Evolutionary conservation across 2,888 invertebrate species (phyloP), one percentile per base, ranked within the genome.

Genomic region (Himalopsyche anomala): DNA sequence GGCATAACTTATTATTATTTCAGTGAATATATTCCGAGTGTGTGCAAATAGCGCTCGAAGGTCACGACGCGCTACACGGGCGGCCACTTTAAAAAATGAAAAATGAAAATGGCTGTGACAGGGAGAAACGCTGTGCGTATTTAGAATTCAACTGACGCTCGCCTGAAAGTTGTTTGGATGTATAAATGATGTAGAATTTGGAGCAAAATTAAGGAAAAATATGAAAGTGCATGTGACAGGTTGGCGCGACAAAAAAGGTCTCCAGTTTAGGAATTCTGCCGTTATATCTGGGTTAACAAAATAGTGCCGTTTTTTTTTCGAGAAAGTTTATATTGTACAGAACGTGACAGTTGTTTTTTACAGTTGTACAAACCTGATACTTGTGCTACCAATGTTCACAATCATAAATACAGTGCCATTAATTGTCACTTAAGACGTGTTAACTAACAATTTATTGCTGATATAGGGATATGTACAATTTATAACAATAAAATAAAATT

Each of bases 191-290:
- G 80, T 54, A 80, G 79, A 79, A 79, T 84, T 80, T 40, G 45
- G 80, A 80, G 82, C 38, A 56, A 51, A 51, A 62, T 80, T 40
- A 62, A 42, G 17, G 45, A 62, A 80, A 69, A 84, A 28, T 38
- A 42, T 74, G 81, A 83, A 87, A 87, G 87, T 87, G 87, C 87
- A 87, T 74, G 74, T 85, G 87, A 87, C 87, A 86, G 85, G 87
- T 85, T 82, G 62, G 85, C 12, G 40, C 55, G 81, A 54, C 82
- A 56, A 54, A 83, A 82, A 74, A 84, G 55, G 82, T 55, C 28
- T 36, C 79, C 42, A 51, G 45, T 15, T 51, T 51, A 51, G 4
- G 51, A 5, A 51, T 51, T 51, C 51, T 15, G 15, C 2, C 51
- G 15, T 51, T 15, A 51, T 51, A 15, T 51, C 51, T 51, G 15